Percentiles rank a stretch among this genome's conserved stretches.
Evolutionary conservation across 2,113 vertebrate genomes (phyloP).

Genomic region (Probosciger aterrimus): DNA sequence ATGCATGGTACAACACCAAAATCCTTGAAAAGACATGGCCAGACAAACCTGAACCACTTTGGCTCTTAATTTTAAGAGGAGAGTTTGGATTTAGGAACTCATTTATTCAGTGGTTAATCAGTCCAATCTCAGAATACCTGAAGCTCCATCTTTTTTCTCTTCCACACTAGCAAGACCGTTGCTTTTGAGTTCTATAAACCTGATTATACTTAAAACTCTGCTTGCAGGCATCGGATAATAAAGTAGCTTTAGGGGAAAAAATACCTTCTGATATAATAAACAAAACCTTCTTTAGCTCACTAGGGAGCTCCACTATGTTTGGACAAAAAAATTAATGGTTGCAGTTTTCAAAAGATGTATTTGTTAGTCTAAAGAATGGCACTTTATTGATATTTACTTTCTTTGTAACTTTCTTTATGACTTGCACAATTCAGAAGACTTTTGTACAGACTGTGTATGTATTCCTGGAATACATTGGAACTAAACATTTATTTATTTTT

Average conservation of each 20-base stretch:
- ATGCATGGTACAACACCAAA: neutral
- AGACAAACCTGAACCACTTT: neutral
- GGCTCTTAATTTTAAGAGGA: neutral
- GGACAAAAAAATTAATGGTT: neutral
- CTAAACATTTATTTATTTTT: conserved; percentile 39
- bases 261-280: neutral
- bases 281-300: neutral
- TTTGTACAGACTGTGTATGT: neutral
- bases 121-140: neutral
- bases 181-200: neutral
- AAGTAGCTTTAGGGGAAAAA: neutral
- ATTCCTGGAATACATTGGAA: conserved; percentile 23
- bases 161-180: neutral
- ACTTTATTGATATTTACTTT: neutral
- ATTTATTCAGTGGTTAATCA: neutral
- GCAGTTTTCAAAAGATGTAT: neutral
- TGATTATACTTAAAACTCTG: neutral
- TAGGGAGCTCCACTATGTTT: neutral
- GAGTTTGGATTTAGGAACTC: neutral
- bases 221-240: neutral
- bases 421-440: neutral
- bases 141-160: neutral
- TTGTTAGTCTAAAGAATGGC: neutral
- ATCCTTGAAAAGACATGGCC: neutral
- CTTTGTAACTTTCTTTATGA: neutral